Conservation (phyloP, 53 echinoderm and acorn worm genomes). For the Mesocentrotus franciscanus region DNA sequence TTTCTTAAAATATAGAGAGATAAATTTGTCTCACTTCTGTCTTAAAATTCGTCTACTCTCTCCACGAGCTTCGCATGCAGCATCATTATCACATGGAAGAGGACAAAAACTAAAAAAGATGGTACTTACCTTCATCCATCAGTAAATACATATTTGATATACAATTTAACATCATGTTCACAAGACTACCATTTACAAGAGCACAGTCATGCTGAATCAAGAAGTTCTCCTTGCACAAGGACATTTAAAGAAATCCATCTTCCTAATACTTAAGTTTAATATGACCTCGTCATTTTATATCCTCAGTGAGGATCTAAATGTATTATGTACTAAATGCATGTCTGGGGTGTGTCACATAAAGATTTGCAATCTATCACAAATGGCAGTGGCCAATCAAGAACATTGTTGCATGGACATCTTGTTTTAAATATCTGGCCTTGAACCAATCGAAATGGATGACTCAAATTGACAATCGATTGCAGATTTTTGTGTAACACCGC, state of each 20-base stretch:
- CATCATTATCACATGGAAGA: constrained; percentile 45
- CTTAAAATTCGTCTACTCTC: not conserved
- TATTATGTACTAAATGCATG: not conserved
- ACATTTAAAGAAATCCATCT: not conserved
- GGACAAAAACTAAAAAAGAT: not conserved
- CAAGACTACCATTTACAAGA: not conserved
- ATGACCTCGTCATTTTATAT: not conserved
- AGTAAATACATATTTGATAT: not conserved
- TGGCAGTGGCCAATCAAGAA: no score
- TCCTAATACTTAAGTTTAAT: not conserved
- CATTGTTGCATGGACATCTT: no score
- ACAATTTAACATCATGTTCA: not conserved
- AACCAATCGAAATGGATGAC: no score
- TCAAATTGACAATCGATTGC: no score
- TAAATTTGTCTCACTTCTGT: constrained; percentile 15
- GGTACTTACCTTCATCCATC: not conserved
- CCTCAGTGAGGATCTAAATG: not conserved
- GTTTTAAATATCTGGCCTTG: no score
- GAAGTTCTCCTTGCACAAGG: not conserved
- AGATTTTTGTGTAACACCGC: no score
- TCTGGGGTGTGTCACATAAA: no score
- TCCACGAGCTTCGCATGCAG: constrained; percentile 6
- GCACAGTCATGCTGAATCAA: not conserved
- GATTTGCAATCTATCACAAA: no score
- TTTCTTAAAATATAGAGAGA: constrained; percentile 48